A percentile compares a stretch with the other conserved stretches of the same genome.
Evolutionary conservation across 2,797 vertebrate species (phyloP).

Genomic region (Cyclura pinguis): DNA sequence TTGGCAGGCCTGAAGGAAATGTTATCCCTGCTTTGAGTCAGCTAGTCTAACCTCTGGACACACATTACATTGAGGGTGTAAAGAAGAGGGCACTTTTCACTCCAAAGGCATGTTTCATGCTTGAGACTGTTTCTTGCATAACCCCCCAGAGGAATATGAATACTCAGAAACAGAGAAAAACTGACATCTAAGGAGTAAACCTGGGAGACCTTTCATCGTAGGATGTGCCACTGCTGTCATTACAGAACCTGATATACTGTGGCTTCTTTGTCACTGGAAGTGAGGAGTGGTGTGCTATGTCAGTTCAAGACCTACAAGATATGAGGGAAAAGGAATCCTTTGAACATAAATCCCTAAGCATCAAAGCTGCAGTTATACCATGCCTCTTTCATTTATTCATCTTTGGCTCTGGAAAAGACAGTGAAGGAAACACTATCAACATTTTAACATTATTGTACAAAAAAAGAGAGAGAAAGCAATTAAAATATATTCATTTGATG

Average conservation of each 20-base stretch:
- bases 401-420: constrained; percentile 25
- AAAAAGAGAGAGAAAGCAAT: neutral
- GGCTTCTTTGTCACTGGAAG: neutral
- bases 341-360: constrained; percentile 46
- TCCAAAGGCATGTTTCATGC: constrained; percentile 21
- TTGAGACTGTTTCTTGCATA: constrained; percentile 32
- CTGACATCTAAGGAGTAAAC: constrained; percentile 42
- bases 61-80: constrained; percentile 1
- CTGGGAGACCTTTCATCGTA: constrained; percentile 37
- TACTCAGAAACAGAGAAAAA: constrained; percentile 33
- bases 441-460: constrained; percentile 20
- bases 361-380: neutral
- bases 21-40: constrained; percentile 4
- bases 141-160: constrained; percentile 14
- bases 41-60: constrained; percentile 13
- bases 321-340: constrained; percentile 46
- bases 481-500: constrained; percentile 25
- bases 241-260: constrained; percentile 35
- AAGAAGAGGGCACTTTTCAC: neutral
- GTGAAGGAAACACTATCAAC: neutral
- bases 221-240: constrained; percentile 41
- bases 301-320: constrained; percentile 49
- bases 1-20: constrained; percentile 16
- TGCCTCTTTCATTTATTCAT: constrained; percentile 41
- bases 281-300: constrained; percentile 38